These are phyloP conservation scores for Euschistus heros DNA, from an alignment of 1,140 invertebrate genomes.

Conservation along the genomic window DNA sequence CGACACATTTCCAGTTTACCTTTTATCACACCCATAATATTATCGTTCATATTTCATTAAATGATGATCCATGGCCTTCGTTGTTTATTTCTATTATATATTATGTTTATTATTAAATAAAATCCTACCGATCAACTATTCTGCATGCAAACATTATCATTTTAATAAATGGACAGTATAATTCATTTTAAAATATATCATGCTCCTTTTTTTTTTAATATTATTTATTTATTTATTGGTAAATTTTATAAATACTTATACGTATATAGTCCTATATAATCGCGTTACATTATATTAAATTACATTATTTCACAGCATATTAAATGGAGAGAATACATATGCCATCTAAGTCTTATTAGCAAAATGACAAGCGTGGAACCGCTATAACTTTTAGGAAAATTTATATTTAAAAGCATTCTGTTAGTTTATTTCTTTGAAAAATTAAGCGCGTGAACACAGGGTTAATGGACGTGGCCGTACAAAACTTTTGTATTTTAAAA, in stretches of 20 bases:
- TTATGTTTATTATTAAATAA: neutral
- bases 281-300: conserved; percentile 2
- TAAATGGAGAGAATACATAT: conserved; percentile 12
- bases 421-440: neutral
- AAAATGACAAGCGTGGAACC: conserved; percentile 1
- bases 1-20: conserved; percentile 3
- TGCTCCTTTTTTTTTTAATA: neutral
- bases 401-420: neutral
- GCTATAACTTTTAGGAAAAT: neutral
- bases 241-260: neutral
- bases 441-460: conserved; percentile 11
- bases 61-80: conserved; percentile 18
- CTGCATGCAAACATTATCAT: neutral
- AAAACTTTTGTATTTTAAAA: too few species aligned
- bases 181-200: conserved; percentile 4
- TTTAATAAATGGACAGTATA: conserved; percentile 12
- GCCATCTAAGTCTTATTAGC: conserved; percentile 6
- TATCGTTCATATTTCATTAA: neutral
- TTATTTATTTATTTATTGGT: neutral
- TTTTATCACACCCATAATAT: conserved; percentile 7
- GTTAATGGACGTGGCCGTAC: conserved; percentile 4
- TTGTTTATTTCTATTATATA: neutral
- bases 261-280: neutral
- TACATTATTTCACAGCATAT: conserved; percentile 15
- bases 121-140: neutral